Conservation (phyloP, 2,113 vertebrate genomes). For the Boleophthalmus pectinirostris region DNA sequence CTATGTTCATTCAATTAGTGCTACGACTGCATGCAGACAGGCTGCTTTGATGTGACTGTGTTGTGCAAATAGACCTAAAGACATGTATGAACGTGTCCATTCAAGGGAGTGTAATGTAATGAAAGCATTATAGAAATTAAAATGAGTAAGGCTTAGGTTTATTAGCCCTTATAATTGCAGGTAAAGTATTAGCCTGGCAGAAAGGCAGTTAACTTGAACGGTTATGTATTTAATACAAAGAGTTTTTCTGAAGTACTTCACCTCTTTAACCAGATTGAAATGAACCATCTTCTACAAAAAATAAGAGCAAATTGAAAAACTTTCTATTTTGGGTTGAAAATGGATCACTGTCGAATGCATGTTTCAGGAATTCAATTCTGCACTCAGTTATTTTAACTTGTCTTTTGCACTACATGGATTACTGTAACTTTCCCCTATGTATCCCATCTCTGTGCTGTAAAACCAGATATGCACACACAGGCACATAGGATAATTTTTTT, state of each 20-base stretch:
- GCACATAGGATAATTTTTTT: neutral
- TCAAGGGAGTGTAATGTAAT: constrained; percentile 2
- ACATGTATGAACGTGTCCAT: constrained; percentile 20
- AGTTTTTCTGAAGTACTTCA: too few relatives aligned
- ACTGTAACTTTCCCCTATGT: neutral
- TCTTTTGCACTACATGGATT: neutral
- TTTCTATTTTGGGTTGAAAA: too few relatives aligned
- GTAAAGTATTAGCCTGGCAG: too few relatives aligned
- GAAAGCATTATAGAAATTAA: neutral
- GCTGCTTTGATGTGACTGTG: neutral
- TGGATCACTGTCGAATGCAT: too few relatives aligned
- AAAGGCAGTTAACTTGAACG: too few relatives aligned
- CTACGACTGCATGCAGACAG: neutral
- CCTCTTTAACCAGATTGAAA: too few relatives aligned
- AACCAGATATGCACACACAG: neutral
- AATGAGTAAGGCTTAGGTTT: too few relatives aligned
- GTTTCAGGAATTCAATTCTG: too few relatives aligned
- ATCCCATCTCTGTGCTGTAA: neutral
- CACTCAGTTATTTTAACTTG: neutral
- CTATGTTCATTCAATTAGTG: constrained; percentile 11
- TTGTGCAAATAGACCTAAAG: neutral
- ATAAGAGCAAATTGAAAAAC: too few relatives aligned
- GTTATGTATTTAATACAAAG: too few relatives aligned
- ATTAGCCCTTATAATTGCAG: too few relatives aligned
- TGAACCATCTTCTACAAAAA: too few relatives aligned